Base-by-base conservation (phyloP, 2,113 vertebrate species). In the Tetrax tetrax region DNA sequence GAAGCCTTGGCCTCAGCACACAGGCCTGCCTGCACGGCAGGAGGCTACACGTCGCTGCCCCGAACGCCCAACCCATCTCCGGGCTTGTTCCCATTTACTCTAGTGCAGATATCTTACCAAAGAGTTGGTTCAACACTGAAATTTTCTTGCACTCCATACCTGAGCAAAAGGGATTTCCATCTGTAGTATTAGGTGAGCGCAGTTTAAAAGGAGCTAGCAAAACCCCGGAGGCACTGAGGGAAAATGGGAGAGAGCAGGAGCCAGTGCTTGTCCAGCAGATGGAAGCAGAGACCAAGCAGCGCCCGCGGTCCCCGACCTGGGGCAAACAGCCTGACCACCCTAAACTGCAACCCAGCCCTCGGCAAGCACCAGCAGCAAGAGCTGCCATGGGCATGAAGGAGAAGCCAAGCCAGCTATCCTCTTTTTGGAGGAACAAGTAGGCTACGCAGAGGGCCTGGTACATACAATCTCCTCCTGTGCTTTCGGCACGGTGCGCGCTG, bases 211-310 rank as follows among this genome's bases (percentile, higher is more conserved):
- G 71, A 81, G 56, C 21, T 9, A 48, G 33, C 16, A 70, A 93
- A 83, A 64, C 23, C 60, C 79, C 79, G 3, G 31, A 74, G 90
- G 71, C 63, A n/a, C 59, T 21, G 13, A 61, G 10, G 47, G 61
- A 64, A 86, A 75, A n/a, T 0, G 0, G 56, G 68, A 84, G 63
- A 1, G 22, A 95, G 68, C 72, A 89, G 89, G 76, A 97, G 83
- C 71, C 68, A 22, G 68, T 9, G 29, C 90, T 85, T 93, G 95
- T 95, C 97, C 98, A 97, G 96, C 93, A 98, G 97, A 97, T 97
- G 97, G 97, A 96, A 92, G 88, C 96, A 98, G 97, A 98, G 96
- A 96, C 93, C 90, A 0, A 93, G 83, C 54, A 93, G 93, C 15
- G 0, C 27, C 65, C 14, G 0, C 2, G 2, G 64, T 13, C 54